Conservation (phyloP, 2,888 invertebrate species). For the Caenorhabditis becei region DNA sequence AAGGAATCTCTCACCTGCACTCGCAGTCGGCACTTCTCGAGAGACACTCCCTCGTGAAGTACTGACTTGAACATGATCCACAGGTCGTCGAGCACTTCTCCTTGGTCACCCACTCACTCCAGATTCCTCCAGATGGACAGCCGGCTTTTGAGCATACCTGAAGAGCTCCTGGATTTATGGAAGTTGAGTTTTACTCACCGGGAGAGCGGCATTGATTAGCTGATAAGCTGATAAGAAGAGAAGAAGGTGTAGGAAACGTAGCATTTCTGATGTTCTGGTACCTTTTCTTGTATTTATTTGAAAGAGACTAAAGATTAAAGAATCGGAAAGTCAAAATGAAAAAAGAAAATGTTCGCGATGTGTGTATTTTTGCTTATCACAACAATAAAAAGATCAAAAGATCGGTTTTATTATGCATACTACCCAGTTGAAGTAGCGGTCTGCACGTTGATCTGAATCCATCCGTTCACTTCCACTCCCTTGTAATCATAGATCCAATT, state of each 20-base stretch:
- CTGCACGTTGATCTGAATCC: slow-evolving; percentile 14
- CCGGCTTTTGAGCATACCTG: no score
- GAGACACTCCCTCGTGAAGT: slow-evolving; percentile 16
- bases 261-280: no score
- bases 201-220: background rate
- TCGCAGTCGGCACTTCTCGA: background rate
- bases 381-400: no score
- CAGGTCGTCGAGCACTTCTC: slow-evolving; percentile 16
- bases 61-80: slow-evolving; percentile 33
- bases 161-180: no score
- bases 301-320: no score
- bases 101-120: slow-evolving; percentile 31
- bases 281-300: no score
- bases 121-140: slow-evolving; percentile 38
- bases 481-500: slow-evolving; percentile 3
- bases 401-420: background rate
- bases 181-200: background rate
- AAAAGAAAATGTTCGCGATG: no score
- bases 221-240: no score
- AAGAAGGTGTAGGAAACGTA: no score
- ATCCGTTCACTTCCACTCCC: background rate
- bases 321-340: no score
- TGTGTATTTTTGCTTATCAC: no score
- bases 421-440: background rate
- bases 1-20: slow-evolving; percentile 19